Evolutionary conservation across 2,888 invertebrate genomes (phyloP), one percentile per base, ranked within the genome.

Genomic region (Heliconius ethilla): DNA sequence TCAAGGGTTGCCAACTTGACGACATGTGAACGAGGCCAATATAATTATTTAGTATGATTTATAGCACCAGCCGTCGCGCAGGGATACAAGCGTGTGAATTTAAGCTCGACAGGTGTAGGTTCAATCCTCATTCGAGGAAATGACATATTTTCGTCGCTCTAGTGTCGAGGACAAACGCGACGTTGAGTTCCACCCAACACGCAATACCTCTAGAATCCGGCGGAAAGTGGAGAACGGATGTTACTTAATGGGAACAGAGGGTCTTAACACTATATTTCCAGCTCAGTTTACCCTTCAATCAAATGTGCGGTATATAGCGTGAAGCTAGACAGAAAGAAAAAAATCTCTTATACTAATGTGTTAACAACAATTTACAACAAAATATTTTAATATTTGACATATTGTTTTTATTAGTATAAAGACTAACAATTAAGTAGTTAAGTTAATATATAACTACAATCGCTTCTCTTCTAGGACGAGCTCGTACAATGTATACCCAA

Each of bases 1-100:
- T 69, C 69, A 40, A n/a, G 22, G n/a, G 40, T 40, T 37, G 67
- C 37, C 40, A 37, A 69, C 40, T 69, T 40, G 69, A 40, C 40
- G 37, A 69, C 25, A 25, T 40, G 37, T 25, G 2, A 69, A 40
- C 69, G 33, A 33, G 33, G 69, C 22, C 40, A 37, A n/a, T 37
- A n/a, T n/a, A 51, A 51, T 51, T 51, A 69, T 37, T 69, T 69
- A 5, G n/a, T 15, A 40, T 40, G 33, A 69, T 69, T 22, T 13
- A 63, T 63, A 33, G 33, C 33, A 9, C 7, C 1, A 33, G 33
- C 1, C 6, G 33, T 7, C 0, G 33, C 7, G 33, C 33, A 33
- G 33, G 33, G 33, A 7, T 33, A 33, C 33, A 33, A 33, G 33
- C 7, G 33, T 7, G 33, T 7, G 7, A 33, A 7, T 33, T 33